These are phyloP conservation scores for Actenoides lindsayi DNA, from an alignment of 2,113 vertebrate species.

Conservation along the genomic window DNA sequence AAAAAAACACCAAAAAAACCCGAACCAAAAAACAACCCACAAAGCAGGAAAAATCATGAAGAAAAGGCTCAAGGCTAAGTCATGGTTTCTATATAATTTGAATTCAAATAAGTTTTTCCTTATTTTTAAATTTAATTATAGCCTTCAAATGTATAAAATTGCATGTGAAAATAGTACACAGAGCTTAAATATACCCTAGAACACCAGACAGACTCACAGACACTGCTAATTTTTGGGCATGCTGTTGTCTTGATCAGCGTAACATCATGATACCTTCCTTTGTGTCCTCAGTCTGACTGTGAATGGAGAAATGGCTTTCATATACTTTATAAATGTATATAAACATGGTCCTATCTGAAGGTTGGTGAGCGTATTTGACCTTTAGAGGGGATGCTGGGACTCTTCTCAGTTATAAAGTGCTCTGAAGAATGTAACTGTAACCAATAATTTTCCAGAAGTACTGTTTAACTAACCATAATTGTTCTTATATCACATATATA, in stretches of 20 bases:
- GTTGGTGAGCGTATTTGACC: not conserved
- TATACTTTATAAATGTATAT: not conserved
- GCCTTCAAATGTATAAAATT: constrained; percentile 23
- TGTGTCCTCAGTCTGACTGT: not conserved
- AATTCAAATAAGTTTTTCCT: constrained; percentile 51
- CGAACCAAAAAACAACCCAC: not conserved
- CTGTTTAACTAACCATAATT: not conserved
- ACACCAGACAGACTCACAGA: not conserved
- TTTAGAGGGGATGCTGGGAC: not conserved
- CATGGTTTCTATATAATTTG: constrained; percentile 37
- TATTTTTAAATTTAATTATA: constrained; percentile 49
- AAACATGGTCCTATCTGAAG: not conserved
- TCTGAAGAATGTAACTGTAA: not conserved
- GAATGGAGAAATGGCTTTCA: not conserved
- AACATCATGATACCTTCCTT: not conserved
- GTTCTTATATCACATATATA: not conserved
- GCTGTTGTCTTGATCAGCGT: not conserved
- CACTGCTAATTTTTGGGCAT: not conserved
- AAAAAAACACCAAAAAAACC: not conserved
- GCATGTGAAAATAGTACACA: constrained; percentile 26
- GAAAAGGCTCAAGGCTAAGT: constrained; percentile 2
- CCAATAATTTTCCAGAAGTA: constrained; percentile 27
- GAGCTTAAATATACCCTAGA: constrained; percentile 1
- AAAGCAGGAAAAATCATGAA: not conserved
- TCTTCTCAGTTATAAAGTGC: not conserved